A percentile compares a stretch with the other conserved stretches of the same genome.
These are phyloP conservation scores for Thumatha senex DNA, from an alignment of 2,888 invertebrate genomes.

Conservation along the genomic window DNA sequence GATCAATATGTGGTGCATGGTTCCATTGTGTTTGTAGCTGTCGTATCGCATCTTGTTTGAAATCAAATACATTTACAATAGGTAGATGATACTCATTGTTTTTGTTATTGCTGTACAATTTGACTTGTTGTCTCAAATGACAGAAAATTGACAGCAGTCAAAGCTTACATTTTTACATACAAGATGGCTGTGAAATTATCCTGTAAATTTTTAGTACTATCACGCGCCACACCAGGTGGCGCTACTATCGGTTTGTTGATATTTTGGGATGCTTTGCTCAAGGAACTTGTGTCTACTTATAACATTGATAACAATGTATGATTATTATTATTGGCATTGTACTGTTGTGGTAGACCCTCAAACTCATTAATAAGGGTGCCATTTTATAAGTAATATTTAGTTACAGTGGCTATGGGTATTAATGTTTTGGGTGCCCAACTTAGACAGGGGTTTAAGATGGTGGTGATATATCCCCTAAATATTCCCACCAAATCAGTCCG, in stretches of 20 bases:
- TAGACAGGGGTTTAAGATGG: too few relatives aligned
- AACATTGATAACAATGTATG: too few relatives aligned
- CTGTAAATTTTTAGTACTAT: constrained; percentile 41
- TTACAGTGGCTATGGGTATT: too few relatives aligned
- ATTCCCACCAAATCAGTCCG: too few relatives aligned
- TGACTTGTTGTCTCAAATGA: constrained; percentile 76
- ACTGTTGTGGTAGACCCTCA: too few relatives aligned
- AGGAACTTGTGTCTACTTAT: too few relatives aligned
- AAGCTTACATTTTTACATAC: too few relatives aligned
- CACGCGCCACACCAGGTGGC: constrained; percentile 68
- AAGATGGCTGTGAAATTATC: constrained; percentile 66
- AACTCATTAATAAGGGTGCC: too few relatives aligned
- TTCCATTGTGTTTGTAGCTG: constrained; percentile 10
- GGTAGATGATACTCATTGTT: constrained; percentile 52
- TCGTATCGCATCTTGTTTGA: neutral
- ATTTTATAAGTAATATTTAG: too few relatives aligned
- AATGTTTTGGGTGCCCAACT: too few relatives aligned
- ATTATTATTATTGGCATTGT: too few relatives aligned
- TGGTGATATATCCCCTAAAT: too few relatives aligned
- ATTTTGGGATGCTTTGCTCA: constrained; percentile 6
- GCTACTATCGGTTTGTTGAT: constrained; percentile 57
- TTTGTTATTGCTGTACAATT: constrained; percentile 65
- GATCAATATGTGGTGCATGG: constrained; percentile 45
- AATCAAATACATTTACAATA: neutral
- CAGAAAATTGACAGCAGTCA: constrained; percentile 75